Percentiles rank a stretch among this genome's conserved stretches.
Conservation (phyloP, 2,113 vertebrate species). For the Oncorhynchus clarkii region DNA sequence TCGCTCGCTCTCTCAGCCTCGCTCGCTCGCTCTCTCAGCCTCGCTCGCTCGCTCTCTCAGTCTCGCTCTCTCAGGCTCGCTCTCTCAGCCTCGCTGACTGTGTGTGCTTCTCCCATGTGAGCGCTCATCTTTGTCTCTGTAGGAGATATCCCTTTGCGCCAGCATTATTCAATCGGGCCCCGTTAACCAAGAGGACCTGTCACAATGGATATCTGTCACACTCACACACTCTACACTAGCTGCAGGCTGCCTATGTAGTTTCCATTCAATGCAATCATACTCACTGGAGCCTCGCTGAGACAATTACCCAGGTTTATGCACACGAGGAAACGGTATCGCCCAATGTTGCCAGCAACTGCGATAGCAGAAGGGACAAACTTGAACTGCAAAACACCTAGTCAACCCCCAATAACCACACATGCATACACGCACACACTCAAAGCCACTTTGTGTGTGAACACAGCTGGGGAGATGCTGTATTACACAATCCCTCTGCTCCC, state of each 20-base stretch:
- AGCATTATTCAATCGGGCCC: not conserved
- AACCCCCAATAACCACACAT: not conserved
- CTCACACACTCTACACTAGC: slow-evolving; percentile 1
- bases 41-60: no score
- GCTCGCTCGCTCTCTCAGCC: no score
- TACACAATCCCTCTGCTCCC: no score
- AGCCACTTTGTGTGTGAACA: not conserved
- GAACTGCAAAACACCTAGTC: not conserved
- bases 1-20: not conserved
- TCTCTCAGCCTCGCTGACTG: not conserved
- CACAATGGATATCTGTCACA: not conserved
- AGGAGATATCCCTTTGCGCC: not conserved
- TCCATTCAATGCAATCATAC: slow-evolving; percentile 3
- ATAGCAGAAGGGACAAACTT: not conserved
- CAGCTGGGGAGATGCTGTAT: no score
- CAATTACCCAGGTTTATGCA: slow-evolving; percentile 51
- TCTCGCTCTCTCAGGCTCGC: no score
- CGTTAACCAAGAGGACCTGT: not conserved
- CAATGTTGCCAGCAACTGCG: slow-evolving; percentile 32
- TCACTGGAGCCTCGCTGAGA: slow-evolving; percentile 47
- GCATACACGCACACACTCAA: not conserved
- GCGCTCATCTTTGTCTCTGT: not conserved
- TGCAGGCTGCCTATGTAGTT: not conserved
- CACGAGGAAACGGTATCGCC: slow-evolving; percentile 40
- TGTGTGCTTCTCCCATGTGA: slow-evolving; percentile 3